These are phyloP conservation scores for Thymelicus sylvestris DNA, from an alignment of 2,888 invertebrate species.

Conservation along the genomic window DNA sequence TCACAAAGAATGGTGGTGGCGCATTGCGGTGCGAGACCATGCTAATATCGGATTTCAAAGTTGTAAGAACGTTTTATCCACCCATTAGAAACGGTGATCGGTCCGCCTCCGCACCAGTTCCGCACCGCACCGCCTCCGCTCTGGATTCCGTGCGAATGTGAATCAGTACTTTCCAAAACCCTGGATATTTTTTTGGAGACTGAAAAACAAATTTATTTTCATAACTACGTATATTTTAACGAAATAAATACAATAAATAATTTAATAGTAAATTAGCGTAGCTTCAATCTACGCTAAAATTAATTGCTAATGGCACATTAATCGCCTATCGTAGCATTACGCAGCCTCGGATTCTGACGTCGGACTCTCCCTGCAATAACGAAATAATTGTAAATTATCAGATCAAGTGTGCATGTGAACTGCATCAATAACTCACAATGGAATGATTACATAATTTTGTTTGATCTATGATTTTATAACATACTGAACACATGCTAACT, in stretches of 20 bases:
- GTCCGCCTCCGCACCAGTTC: too few species aligned
- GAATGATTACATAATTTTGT: conserved; percentile 36
- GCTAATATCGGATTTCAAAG: too few species aligned
- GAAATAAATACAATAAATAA: conserved; percentile 33
- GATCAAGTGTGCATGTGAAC: conserved; percentile 39
- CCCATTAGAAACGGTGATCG: too few species aligned
- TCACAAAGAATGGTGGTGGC: too few species aligned
- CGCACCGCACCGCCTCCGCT: too few species aligned
- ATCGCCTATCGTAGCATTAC: conserved; percentile 29
- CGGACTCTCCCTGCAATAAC: conserved; percentile 34
- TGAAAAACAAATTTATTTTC: conserved; percentile 7
- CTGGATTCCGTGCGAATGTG: too few species aligned
- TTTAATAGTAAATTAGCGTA: conserved; percentile 38
- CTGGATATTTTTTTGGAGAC: neutral
- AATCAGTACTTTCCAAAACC: too few species aligned
- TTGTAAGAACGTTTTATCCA: too few species aligned
- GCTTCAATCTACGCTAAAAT: conserved; percentile 37
- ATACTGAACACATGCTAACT: conserved; percentile 36
- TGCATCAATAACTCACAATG: conserved; percentile 15
- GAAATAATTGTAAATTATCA: conserved; percentile 42
- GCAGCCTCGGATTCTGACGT: conserved; percentile 24
- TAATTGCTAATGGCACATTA: conserved; percentile 39
- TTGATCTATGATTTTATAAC: conserved; percentile 40
- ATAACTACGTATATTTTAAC: conserved; percentile 22
- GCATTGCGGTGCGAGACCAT: too few species aligned